phyloP scores from a whole-genome alignment of 2,797 vertebrate species.

The Mormyrus hasselquistii region DNA sequence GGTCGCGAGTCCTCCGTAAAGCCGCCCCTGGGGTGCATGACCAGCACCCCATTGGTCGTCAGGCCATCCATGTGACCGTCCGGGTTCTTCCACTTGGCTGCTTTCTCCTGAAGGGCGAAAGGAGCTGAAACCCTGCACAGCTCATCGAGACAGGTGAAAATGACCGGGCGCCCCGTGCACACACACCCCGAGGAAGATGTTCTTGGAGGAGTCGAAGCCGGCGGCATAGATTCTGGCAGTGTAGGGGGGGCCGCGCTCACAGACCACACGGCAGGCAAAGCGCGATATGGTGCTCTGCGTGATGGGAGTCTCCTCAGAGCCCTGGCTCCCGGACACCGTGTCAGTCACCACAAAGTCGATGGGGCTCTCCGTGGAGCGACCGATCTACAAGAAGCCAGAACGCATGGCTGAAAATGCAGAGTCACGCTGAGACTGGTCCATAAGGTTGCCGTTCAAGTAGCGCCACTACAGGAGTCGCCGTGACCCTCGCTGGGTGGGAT shows the following conservation, averaged over 20 bases:
- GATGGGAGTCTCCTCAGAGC: constrained; percentile 83
- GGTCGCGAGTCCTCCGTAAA: constrained; percentile 95
- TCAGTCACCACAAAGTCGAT: constrained; percentile 98
- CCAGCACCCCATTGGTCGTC: constrained; percentile 93
- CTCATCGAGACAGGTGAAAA: neutral
- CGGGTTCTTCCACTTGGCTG: constrained; percentile 98
- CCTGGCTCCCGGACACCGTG: constrained; percentile 84
- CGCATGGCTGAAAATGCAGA: neutral
- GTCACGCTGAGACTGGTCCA: neutral
- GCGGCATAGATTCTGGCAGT: constrained; percentile 93
- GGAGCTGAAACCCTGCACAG: neutral
- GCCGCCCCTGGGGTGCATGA: constrained; percentile 93
- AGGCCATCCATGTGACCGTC: constrained; percentile 97
- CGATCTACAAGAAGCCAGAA: constrained; percentile 67
- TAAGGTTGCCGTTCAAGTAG: neutral
- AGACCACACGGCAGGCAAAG: constrained; percentile 93
- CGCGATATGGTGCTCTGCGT: constrained; percentile 98
- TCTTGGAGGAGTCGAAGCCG: constrained; percentile 98
- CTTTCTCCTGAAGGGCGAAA: constrained; percentile 77
- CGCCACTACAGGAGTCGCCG: neutral
- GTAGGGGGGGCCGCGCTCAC: constrained; percentile 82
- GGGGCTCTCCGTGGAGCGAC: constrained; percentile 92
- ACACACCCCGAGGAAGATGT: constrained; percentile 98
- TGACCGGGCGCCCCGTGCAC: neutral
- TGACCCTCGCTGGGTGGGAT: neutral